Evolutionary conservation across 2,113 vertebrate genomes (phyloP), one percentile per base, ranked within the genome.

Genomic region (Uria aalge): DNA sequence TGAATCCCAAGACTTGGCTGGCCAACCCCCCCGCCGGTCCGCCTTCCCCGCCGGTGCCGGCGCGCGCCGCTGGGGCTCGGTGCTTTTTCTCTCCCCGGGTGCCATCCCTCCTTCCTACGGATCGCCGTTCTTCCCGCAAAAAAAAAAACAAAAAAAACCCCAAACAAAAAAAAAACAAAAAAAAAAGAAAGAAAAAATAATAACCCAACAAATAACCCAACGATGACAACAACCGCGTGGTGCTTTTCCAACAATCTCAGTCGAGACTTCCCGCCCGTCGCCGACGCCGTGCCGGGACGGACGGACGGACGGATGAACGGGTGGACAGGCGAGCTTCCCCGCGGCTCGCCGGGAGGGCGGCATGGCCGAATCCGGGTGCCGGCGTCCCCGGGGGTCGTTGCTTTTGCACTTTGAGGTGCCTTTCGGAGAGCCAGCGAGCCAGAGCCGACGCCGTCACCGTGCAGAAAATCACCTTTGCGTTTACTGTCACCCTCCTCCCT

Each of bases 371-470:
- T 56, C 91, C 15, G 16, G 78, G 80, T 78, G 40, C 50, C 40
- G 27, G 80, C 4, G n/a, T 60, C 68, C 64, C 90, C 34, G 53
- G 67, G 92, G 73, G 90, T 96, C 88, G 83, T 92, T 92, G 90
- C 56, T 96, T 97, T 97, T 98, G 97, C 97, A 97, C 97, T 96
- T 97, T 87, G 64, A 79, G 98, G 98, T 98, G 98, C 98, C 98
- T 98, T 98, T 98, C 89, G 95, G 95, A 94, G 93, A 96, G 97
- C 90, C 86, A 88, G 93, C 64, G 69, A 95, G 96, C 81, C 87
- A 66, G 64, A 93, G 97, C 97, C 90, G 95, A 85, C n/a, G 56
- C 93, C 82, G 66, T 63, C 94, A 30, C 88, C 88, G 85, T 57
- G 93, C 79, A 57, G 81, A 90, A 90, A 89, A 94, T 94, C 97